These are phyloP conservation scores for Nomada ruficornis DNA, from an alignment of 2,888 invertebrate species.

Conservation along the genomic window DNA sequence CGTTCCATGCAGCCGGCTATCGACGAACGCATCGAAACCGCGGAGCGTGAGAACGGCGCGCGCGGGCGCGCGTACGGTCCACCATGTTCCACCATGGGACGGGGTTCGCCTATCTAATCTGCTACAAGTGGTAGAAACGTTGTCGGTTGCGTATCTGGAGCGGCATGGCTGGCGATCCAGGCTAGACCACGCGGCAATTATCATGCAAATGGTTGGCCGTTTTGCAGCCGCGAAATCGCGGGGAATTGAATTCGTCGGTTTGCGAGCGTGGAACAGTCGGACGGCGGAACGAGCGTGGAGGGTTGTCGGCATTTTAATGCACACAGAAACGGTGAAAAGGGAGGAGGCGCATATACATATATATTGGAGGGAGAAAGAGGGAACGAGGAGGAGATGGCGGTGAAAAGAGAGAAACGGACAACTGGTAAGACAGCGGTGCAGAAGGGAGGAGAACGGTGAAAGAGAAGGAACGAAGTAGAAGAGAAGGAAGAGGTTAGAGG, in stretches of 20 bases:
- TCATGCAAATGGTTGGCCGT: conserved; percentile 71
- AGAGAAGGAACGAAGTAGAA: conserved; percentile 18
- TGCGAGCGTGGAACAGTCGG: conserved; percentile 56
- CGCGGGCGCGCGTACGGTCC: background rate
- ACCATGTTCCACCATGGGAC: conserved; percentile 26
- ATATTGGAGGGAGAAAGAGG: background rate
- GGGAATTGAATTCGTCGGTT: conserved; percentile 68
- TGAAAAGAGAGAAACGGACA: conserved; percentile 7
- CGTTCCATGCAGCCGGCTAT: conserved; percentile 41
- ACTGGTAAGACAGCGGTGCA: background rate
- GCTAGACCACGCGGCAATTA: conserved; percentile 63
- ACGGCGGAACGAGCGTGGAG: conserved; percentile 64
- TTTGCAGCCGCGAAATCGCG: conserved; percentile 61
- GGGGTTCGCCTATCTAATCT: conserved; percentile 35
- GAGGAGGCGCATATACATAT: background rate
- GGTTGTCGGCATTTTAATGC: conserved; percentile 73
- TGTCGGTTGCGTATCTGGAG: conserved; percentile 57
- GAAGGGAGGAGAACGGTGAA: background rate
- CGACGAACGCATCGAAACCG: conserved; percentile 54
- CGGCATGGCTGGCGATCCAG: conserved; percentile 43
- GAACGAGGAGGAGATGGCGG: background rate
- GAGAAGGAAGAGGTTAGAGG: conserved; percentile 46
- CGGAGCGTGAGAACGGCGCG: conserved; percentile 52
- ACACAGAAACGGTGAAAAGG: conserved; percentile 6
- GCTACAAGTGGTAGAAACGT: conserved; percentile 43